Conservation (phyloP, 1,140 invertebrate species). For the Drosophila melanica region DNA sequence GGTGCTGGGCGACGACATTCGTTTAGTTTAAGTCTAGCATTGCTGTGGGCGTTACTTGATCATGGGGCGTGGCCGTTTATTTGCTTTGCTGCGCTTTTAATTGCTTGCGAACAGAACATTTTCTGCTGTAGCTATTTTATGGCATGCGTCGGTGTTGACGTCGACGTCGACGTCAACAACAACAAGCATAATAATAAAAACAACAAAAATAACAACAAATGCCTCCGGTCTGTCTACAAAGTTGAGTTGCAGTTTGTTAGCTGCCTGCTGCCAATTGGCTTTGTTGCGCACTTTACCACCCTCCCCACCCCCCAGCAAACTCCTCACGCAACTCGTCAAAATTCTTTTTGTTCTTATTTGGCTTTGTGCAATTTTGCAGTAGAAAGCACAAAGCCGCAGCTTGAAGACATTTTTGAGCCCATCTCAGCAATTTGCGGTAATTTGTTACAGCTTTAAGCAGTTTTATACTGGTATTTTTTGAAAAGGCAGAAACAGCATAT, state of each 20-base stretch:
- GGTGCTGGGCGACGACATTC: slow-evolving; percentile 37
- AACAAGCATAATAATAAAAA: slow-evolving; percentile 12
- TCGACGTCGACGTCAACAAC: slow-evolving; percentile 1
- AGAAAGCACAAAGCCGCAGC: slow-evolving; percentile 48
- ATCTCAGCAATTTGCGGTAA: slow-evolving; percentile 38
- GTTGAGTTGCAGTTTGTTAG: slow-evolving; percentile 77
- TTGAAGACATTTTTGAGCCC: slow-evolving; percentile 33
- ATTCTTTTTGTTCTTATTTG: slow-evolving; percentile 72
- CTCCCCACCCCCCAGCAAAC: neutral
- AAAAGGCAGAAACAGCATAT: too few species aligned
- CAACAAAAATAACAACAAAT: slow-evolving; percentile 35
- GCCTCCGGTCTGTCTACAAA: slow-evolving; percentile 74
- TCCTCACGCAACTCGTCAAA: neutral
- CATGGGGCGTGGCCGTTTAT: slow-evolving; percentile 68
- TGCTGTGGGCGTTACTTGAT: slow-evolving; percentile 53
- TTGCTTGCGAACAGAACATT: slow-evolving; percentile 65
- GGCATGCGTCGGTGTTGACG: slow-evolving; percentile 49
- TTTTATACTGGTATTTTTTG: slow-evolving; percentile 2
- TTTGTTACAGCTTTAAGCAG: slow-evolving; percentile 36
- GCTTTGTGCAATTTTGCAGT: slow-evolving; percentile 69
- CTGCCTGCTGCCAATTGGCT: slow-evolving; percentile 45
- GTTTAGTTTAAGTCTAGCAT: slow-evolving; percentile 67
- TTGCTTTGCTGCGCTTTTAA: slow-evolving; percentile 78
- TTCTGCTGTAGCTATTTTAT: slow-evolving; percentile 60
- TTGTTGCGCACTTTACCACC: slow-evolving; percentile 44